phyloP scores from a whole-genome alignment of 2,113 vertebrate species.

The Haliaeetus leucogaster region DNA sequence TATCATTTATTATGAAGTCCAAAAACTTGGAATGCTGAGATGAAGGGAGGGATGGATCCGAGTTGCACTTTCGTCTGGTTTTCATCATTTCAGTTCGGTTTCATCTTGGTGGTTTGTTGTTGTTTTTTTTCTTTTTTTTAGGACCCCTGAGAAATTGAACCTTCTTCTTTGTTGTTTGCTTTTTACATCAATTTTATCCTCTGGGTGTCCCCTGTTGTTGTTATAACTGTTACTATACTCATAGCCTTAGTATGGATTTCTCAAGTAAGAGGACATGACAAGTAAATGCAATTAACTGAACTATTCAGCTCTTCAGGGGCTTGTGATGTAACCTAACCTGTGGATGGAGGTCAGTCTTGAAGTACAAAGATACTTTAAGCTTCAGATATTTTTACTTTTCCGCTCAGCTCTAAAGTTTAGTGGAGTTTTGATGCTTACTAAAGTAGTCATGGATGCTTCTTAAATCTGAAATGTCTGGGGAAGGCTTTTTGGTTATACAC shows the following conservation, averaged over 20 bases:
- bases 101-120: not conserved
- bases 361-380: not conserved
- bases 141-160: not conserved
- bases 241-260: not conserved
- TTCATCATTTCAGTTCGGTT: not conserved
- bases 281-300: not conserved
- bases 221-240: not conserved
- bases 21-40: not conserved
- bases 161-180: not conserved
- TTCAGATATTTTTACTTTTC: not conserved
- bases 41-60: not conserved
- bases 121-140: not conserved
- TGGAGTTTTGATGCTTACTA: not conserved
- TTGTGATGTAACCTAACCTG: not conserved
- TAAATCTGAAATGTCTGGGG: not conserved
- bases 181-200: not conserved
- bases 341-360: not conserved
- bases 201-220: not conserved
- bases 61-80: not conserved
- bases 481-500: not conserved
- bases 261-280: not conserved
- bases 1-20: not conserved
- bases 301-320: not conserved
- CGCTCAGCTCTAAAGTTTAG: not conserved
- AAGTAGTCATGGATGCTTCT: not conserved